A percentile compares a stretch with the other conserved stretches of the same genome.
These are phyloP conservation scores for Hydropotes inermis DNA, from an alignment of 2,113 vertebrate genomes.

Conservation along the genomic window DNA sequence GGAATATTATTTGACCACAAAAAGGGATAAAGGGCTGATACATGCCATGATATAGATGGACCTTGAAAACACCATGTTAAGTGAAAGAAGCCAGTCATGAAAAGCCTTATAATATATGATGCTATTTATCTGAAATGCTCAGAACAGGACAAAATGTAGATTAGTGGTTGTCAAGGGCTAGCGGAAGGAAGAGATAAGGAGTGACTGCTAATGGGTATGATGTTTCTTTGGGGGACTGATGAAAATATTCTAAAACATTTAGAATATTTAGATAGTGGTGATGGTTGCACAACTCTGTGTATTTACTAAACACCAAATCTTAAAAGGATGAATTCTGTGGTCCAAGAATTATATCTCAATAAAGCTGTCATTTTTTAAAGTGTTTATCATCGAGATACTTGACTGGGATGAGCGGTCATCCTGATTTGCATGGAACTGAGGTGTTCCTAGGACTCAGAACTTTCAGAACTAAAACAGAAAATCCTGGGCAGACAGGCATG, in stretches of 20 bases:
- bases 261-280: not conserved
- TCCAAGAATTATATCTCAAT: not conserved
- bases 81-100: not conserved
- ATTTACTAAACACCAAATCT: not conserved
- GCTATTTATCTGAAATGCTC: not conserved
- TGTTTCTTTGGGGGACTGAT: not conserved
- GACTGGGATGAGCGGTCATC: not conserved
- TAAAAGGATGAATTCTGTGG: not conserved
- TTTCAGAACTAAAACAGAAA: not conserved
- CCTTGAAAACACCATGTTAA: not conserved
- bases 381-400: not conserved
- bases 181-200: not conserved
- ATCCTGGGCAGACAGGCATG: not conserved
- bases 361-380: not conserved
- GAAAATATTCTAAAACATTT: not conserved
- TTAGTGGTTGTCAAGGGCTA: not conserved
- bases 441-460: not conserved
- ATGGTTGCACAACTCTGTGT: not conserved
- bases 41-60: not conserved
- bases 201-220: not conserved
- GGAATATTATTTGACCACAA: not conserved
- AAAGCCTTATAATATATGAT: not conserved
- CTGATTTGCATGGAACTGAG: not conserved
- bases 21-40: not conserved
- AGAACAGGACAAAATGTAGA: not conserved